Percentiles rank a stretch among this genome's conserved stretches.
Evolutionary conservation across 2,113 vertebrate genomes (phyloP).

Genomic region (Micronycteris hirsuta): DNA sequence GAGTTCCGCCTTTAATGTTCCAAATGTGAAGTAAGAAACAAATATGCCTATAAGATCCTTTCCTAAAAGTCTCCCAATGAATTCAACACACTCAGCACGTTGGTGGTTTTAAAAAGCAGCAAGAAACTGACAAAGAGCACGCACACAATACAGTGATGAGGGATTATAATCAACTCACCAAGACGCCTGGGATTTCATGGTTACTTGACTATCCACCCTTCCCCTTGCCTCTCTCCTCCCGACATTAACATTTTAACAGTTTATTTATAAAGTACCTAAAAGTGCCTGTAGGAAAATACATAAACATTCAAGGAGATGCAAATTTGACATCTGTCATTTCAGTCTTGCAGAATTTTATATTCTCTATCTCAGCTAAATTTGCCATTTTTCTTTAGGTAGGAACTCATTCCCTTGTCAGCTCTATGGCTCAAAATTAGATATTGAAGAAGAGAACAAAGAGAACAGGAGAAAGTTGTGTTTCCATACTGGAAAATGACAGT

Average conservation of each 20-base stretch:
- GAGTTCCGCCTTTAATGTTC: not conserved
- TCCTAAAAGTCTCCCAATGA: not conserved
- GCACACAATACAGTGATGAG: not conserved
- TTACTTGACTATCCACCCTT: not conserved
- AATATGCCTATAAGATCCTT: not conserved
- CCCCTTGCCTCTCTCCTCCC: not conserved
- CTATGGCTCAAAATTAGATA: not conserved
- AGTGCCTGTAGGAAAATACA: conserved; percentile 66
- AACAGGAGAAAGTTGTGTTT: not conserved
- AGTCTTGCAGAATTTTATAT: conserved; percentile 44
- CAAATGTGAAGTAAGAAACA: not conserved
- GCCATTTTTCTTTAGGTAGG: conserved; percentile 1
- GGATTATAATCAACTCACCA: not conserved
- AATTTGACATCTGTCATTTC: conserved; percentile 71
- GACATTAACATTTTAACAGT: conserved; percentile 53
- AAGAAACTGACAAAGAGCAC: not conserved
- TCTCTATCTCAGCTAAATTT: not conserved
- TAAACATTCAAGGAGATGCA: conserved; percentile 72
- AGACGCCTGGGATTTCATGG: not conserved
- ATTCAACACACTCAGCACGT: not conserved
- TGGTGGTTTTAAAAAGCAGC: not conserved
- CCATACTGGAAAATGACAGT: not conserved
- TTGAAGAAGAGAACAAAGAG: not conserved
- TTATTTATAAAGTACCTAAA: conserved; percentile 67
- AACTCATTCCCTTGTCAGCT: not conserved